Evolutionary conservation across 2,113 vertebrate genomes (phyloP).

Genomic region (Ameiurus melas): DNA sequence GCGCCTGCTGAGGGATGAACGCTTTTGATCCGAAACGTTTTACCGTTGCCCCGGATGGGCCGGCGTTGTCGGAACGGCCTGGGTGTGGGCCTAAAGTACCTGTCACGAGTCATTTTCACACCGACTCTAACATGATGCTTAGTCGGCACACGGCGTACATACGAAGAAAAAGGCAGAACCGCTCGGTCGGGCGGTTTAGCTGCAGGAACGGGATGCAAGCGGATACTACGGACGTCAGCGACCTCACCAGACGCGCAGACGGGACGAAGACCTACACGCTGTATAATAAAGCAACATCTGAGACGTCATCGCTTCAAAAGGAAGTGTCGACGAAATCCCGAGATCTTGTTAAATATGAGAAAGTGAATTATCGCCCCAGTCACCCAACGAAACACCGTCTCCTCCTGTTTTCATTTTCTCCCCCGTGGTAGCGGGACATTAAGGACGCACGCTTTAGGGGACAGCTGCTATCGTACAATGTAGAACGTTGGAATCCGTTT

Average conservation of each 20-base stretch:
- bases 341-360: constrained; percentile 18
- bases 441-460: background rate
- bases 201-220: constrained; percentile 31
- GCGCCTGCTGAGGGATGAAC: constrained; percentile 75
- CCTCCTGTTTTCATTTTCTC: background rate
- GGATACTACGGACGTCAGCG: constrained; percentile 40
- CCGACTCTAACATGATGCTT: constrained; percentile 36
- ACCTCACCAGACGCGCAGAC: constrained; percentile 48
- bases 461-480: constrained; percentile 36
- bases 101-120: constrained; percentile 65
- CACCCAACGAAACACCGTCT: constrained; percentile 8
- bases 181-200: constrained; percentile 22
- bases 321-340: background rate
- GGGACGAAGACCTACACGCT: constrained; percentile 6
- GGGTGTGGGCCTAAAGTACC: constrained; percentile 70
- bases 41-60: constrained; percentile 70
- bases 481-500: constrained; percentile 16
- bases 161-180: constrained; percentile 45
- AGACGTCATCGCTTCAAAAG: background rate
- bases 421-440: constrained; percentile 6
- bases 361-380: constrained; percentile 17
- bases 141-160: constrained; percentile 58
- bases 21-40: constrained; percentile 78
- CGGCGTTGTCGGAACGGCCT: constrained; percentile 69
- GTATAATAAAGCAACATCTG: background rate